These are phyloP conservation scores for Myoxocephalus aenaeus DNA, from an alignment of 2,797 vertebrate genomes.

Conservation along the genomic window DNA sequence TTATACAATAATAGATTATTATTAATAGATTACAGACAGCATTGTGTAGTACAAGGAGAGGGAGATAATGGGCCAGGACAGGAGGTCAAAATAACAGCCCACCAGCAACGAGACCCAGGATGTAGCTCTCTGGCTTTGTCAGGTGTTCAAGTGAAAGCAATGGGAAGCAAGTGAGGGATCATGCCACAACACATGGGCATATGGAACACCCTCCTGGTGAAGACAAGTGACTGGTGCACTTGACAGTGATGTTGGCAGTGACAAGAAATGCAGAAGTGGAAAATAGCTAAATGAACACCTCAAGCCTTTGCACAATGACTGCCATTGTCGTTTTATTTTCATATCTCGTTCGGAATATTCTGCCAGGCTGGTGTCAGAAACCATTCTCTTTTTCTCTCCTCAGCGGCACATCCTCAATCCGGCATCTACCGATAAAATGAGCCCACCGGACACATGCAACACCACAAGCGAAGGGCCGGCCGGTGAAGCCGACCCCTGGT, in stretches of 20 bases:
- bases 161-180: slow-evolving; percentile 7
- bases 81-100: background rate
- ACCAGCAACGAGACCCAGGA: background rate
- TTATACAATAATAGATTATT: too few relatives aligned
- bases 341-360: background rate
- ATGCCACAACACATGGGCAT: background rate
- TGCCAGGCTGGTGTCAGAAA: slow-evolving; percentile 12
- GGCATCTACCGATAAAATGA: slow-evolving; percentile 77
- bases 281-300: slow-evolving; percentile 16
- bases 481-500: slow-evolving; percentile 60
- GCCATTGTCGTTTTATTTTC: slow-evolving; percentile 17
- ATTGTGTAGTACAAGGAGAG: background rate
- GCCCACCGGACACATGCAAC: slow-evolving; percentile 84
- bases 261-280: slow-evolving; percentile 2
- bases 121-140: background rate
- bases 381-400: slow-evolving; percentile 30
- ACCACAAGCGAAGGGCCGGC: slow-evolving; percentile 76
- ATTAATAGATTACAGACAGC: background rate
- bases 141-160: background rate
- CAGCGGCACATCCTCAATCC: slow-evolving; percentile 49
- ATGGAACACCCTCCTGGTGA: background rate
- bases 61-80: background rate
- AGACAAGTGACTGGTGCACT: slow-evolving; percentile 1
- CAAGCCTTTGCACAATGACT: slow-evolving; percentile 3
- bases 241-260: background rate